These are phyloP conservation scores for Catharus fuscescens DNA, from an alignment of 2,113 vertebrate genomes.

Conservation along the genomic window DNA sequence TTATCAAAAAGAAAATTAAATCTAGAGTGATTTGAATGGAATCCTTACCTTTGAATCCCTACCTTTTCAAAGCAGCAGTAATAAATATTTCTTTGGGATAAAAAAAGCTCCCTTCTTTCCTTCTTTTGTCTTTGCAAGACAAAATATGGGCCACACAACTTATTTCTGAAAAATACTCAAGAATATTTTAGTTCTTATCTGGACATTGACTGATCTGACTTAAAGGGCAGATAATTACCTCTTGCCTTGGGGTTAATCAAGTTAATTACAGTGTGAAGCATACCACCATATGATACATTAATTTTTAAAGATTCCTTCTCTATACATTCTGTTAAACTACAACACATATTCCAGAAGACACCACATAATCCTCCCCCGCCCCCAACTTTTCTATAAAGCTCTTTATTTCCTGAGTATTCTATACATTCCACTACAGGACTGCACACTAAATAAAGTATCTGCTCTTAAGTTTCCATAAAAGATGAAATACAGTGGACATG, in stretches of 20 bases:
- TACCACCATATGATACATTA: background rate
- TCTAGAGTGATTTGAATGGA: background rate
- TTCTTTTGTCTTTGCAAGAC: background rate
- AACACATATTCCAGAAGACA: background rate
- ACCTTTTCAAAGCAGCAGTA: background rate
- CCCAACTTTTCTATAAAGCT: accelerated
- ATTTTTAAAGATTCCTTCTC: background rate
- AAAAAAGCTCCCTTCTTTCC: background rate
- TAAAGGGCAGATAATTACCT: background rate
- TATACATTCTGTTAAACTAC: background rate
- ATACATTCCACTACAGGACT: background rate
- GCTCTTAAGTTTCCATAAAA: background rate
- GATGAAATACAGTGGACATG: background rate
- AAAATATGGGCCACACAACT: background rate
- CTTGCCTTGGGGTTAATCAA: background rate
- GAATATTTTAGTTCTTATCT: background rate
- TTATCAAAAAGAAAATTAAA: background rate
- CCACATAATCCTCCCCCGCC: background rate
- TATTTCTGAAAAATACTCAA: background rate
- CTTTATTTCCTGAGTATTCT: background rate
- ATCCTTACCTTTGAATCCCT: background rate
- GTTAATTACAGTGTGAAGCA: background rate
- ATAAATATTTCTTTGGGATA: background rate
- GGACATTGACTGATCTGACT: background rate
- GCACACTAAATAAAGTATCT: background rate